phyloP scores from a whole-genome alignment of 2,888 invertebrate genomes.

The Brassicogethes aeneus region DNA sequence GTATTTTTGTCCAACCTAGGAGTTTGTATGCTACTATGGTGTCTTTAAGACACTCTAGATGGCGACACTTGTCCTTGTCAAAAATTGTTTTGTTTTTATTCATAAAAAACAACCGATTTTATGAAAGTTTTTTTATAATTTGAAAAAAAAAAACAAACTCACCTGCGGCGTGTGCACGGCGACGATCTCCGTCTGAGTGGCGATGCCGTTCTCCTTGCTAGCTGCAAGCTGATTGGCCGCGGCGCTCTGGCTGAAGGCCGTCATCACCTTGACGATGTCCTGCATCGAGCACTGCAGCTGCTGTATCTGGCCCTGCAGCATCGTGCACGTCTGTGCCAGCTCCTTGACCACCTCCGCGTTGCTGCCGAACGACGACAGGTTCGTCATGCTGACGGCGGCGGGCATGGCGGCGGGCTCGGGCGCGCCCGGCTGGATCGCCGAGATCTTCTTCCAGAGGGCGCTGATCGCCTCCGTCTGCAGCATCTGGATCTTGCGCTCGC shows the following conservation, averaged over 20 bases:
- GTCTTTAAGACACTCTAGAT: no score
- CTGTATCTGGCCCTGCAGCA: slow-evolving; percentile 65
- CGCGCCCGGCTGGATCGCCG: slow-evolving; percentile 50
- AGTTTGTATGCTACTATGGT: no score
- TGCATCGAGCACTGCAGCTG: slow-evolving; percentile 72
- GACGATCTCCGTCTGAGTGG: slow-evolving; percentile 73
- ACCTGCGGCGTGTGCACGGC: slow-evolving; percentile 71
- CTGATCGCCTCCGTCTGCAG: slow-evolving; percentile 87
- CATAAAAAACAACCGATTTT: no score
- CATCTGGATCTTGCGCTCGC: slow-evolving; percentile 76
- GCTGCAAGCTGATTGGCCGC: slow-evolving; percentile 20
- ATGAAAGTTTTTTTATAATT: no score
- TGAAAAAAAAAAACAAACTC: slow-evolving; percentile 19
- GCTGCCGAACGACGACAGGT: slow-evolving; percentile 32
- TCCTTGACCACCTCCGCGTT: slow-evolving; percentile 59
- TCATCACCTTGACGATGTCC: slow-evolving; percentile 64
- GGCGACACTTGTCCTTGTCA: no score
- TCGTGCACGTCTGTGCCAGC: slow-evolving; percentile 65
- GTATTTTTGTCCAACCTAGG: no score
- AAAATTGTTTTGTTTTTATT: no score
- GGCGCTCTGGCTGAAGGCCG: slow-evolving; percentile 41
- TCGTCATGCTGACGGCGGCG: slow-evolving; percentile 23
- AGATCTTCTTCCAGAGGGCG: slow-evolving; percentile 81
- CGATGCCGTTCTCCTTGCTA: slow-evolving; percentile 43
- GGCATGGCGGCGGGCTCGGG: slow-evolving; percentile 10